phyloP scores from a whole-genome alignment of 1,140 invertebrate genomes.

The Drosophila asahinai region DNA sequence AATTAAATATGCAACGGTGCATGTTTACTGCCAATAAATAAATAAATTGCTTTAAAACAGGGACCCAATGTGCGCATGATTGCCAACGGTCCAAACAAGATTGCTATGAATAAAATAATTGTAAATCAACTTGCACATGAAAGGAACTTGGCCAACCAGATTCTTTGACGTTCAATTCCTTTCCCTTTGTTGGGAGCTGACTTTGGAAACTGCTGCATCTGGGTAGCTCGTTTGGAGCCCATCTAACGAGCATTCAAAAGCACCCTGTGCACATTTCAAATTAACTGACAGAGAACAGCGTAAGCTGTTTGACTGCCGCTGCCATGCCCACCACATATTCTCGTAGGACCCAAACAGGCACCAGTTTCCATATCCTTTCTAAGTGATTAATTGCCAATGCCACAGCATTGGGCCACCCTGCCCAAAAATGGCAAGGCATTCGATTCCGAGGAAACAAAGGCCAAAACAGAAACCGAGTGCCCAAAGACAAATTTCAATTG shows the following conservation, averaged over 20 bases:
- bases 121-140: constrained; percentile 6
- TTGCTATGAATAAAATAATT: constrained; percentile 13
- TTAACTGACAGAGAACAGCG: constrained; percentile 23
- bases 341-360: not conserved
- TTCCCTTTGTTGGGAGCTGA: not conserved
- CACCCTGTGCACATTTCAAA: constrained; percentile 32
- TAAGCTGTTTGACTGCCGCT: constrained; percentile 24
- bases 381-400: constrained; percentile 54
- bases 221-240: not conserved
- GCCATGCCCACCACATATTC: constrained; percentile 10
- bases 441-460: constrained; percentile 24
- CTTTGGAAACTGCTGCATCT: not conserved
- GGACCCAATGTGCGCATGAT: not conserved
- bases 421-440: constrained; percentile 3
- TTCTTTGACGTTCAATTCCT: not conserved
- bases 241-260: constrained; percentile 19
- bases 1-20: not conserved
- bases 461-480: constrained; percentile 15
- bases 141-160: not conserved
- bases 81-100: not conserved
- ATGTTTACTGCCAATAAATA: not conserved
- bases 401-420: not conserved
- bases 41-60: constrained; percentile 1
- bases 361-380: constrained; percentile 8
- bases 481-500: constrained; percentile 56